Evolutionary conservation across 2,113 vertebrate species (phyloP).

Genomic region (Prunella fulvescens): DNA sequence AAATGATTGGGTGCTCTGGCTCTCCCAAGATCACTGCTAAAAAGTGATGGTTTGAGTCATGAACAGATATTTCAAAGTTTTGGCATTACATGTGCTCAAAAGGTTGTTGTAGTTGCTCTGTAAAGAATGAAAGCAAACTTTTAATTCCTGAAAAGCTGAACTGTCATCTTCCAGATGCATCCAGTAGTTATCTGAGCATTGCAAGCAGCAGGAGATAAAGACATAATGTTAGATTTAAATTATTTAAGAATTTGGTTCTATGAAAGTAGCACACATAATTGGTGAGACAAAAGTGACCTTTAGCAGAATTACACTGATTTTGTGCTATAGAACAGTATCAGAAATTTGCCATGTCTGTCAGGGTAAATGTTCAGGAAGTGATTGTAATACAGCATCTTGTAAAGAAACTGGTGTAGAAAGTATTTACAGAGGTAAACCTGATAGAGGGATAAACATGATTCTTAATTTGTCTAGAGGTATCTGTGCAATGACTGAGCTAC

Average conservation of each 20-base stretch:
- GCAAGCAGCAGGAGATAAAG: not conserved
- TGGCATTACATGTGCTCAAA: not conserved
- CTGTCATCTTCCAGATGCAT: not conserved
- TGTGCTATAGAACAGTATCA: not conserved
- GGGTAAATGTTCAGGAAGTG: not conserved
- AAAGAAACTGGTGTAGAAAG: not conserved
- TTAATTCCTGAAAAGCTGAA: not conserved
- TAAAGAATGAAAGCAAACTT: not conserved
- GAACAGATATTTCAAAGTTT: not conserved
- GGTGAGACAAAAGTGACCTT: not conserved
- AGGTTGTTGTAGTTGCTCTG: not conserved
- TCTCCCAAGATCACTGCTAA: not conserved
- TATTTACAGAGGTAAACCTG: not conserved
- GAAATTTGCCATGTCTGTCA: not conserved
- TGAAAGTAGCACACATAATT: not conserved
- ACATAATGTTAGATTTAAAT: not conserved
- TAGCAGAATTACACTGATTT: not conserved
- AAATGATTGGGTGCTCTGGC: not conserved
- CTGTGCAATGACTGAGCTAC: accelerated
- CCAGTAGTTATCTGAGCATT: not conserved
- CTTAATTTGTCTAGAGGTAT: not conserved
- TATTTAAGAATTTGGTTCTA: not conserved
- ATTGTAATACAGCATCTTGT: not conserved
- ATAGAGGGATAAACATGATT: not conserved
- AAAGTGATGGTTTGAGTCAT: not conserved